Evolutionary conservation across 2,888 invertebrate genomes (phyloP).

Genomic region (Temnothorax ravouxi): DNA sequence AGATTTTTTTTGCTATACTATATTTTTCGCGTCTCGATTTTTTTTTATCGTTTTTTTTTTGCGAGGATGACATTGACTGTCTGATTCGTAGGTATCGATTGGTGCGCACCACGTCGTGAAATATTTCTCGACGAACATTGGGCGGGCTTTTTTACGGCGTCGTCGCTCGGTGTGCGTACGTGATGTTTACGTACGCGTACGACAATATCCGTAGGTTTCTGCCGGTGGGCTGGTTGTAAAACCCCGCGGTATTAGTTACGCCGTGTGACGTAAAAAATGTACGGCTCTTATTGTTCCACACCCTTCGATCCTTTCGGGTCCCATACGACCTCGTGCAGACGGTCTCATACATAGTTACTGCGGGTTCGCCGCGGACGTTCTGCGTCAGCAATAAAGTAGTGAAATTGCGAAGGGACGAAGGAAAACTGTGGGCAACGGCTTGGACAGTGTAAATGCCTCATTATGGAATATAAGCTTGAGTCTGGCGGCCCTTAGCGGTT

Average conservation of each 20-base stretch:
- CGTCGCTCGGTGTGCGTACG: conserved; percentile 35
- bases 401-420: conserved; percentile 38
- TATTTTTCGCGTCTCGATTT: background rate
- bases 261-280: conserved; percentile 79
- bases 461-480: conserved; percentile 28
- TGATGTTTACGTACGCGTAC: conserved; percentile 49
- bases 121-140: conserved; percentile 80
- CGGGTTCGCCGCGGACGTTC: conserved; percentile 16
- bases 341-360: conserved; percentile 64
- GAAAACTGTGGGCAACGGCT: conserved; percentile 2
- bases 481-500: background rate
- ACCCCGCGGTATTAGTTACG: conserved; percentile 80
- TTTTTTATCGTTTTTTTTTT: background rate
- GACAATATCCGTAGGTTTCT: conserved; percentile 39
- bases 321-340: conserved; percentile 27
- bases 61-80: background rate
- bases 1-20: too few relatives aligned
- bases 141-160: conserved; percentile 72
- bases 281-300: conserved; percentile 66
- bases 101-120: conserved; percentile 74
- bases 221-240: conserved; percentile 66
- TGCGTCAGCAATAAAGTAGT: conserved; percentile 24
- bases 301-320: conserved; percentile 19
- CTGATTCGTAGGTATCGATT: conserved; percentile 16
- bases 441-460: background rate